Base-by-base conservation (phyloP, 92 coral and sea anemone genomes). In the Pocillopora grandis region DNA sequence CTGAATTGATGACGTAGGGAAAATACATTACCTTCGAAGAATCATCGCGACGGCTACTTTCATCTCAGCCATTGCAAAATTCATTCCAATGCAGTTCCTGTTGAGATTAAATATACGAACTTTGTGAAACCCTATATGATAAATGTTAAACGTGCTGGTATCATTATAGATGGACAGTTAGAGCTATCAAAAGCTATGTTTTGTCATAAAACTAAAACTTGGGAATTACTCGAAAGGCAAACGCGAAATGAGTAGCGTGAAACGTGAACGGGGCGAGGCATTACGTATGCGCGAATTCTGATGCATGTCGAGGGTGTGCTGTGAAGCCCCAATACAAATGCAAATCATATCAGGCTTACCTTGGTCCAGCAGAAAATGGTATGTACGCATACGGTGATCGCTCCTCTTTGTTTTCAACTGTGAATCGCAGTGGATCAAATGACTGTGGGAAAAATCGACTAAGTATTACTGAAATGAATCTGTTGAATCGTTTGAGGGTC, bases 281-380 rank as follows among this genome's bases (percentile, higher is more conserved):
- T 42, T 42, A 42, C 52, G 52, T 42, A 42, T 42, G 52, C 52
- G 52, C 52, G 52, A 3, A 42, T 42, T 42, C 5, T 42, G 52
- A 42, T 42, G 52, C 8, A 27, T 42, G 52, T 42, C 52, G 8
- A 42, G 52, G 52, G 52, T 42, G 52, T 42, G 52, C 52, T 42
- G 52, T 42, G 52, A 42, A 42, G 8, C 52, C 7, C 52, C 35
- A 20, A 62, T 16, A 0, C n/a, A 36, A 20, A n/a, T 20, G 18
- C 73, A 68, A 16, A 68, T 15, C 9, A 20, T 68, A n/a, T 74
- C 67, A 62, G 17, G 7, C 69, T 13, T 18, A 84, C 88, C 88
- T 84, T 66, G 81, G 88, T 57, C 88, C 88, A 52, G 88, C 88
- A n/a, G 88, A 84, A 58, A 84, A 84, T 76, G 88, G 88, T 57